Evolutionary conservation across 2,113 vertebrate genomes (phyloP).

Genomic region (Peromyscus californicus): DNA sequence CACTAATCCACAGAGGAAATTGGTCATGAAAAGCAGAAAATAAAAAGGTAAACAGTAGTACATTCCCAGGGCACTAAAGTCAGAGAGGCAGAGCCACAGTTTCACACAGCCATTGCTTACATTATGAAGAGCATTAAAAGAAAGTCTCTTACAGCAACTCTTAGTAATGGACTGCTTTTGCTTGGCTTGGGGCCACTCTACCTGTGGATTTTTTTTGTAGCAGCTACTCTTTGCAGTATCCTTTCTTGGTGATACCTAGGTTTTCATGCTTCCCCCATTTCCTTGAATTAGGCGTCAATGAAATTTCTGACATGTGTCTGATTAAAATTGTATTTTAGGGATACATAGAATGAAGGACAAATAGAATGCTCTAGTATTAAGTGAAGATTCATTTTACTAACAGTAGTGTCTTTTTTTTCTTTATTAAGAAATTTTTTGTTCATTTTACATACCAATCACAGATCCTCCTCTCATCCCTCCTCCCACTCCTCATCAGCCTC

Average conservation of each 20-base stretch:
- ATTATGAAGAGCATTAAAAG: neutral
- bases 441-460: no score
- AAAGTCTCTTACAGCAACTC: conserved; percentile 42
- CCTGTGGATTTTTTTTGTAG: conserved; percentile 22
- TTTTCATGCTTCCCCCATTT: conserved; percentile 26
- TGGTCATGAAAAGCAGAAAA: neutral
- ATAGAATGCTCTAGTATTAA: conserved; percentile 32
- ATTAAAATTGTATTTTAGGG: conserved; percentile 56
- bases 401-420: neutral
- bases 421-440: no score
- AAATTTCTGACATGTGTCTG: conserved; percentile 46
- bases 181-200: conserved; percentile 35
- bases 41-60: neutral
- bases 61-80: neutral
- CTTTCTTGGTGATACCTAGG: conserved; percentile 30
- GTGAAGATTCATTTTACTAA: conserved; percentile 20
- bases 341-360: conserved; percentile 20
- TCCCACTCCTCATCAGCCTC: no score
- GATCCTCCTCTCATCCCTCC: no score
- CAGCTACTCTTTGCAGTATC: neutral
- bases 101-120: conserved; percentile 14
- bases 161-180: conserved; percentile 27
- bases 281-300: neutral
- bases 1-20: conserved; percentile 4
- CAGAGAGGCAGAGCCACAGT: neutral